phyloP scores from a whole-genome alignment of 2,797 vertebrate species.

The Tachyglossus aculeatus region DNA sequence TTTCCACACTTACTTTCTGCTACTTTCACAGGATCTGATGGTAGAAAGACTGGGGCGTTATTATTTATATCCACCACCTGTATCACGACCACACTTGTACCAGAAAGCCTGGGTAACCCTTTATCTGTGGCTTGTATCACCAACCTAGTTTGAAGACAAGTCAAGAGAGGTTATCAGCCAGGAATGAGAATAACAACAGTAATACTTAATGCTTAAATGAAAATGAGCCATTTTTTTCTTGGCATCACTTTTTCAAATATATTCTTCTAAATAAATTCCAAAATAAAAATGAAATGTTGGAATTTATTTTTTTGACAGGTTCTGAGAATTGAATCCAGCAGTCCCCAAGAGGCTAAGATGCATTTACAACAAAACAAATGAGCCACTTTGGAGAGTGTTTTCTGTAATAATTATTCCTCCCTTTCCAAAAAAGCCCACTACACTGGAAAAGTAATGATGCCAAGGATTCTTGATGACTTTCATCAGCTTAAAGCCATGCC shows the following conservation, averaged over 20 bases:
- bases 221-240: slow-evolving; percentile 14
- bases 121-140: slow-evolving; percentile 86
- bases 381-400: not conserved
- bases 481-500: not conserved
- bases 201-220: slow-evolving; percentile 14
- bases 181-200: slow-evolving; percentile 13
- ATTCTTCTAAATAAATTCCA: slow-evolving; percentile 28
- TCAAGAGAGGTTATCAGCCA: slow-evolving; percentile 31
- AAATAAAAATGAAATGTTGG: not conserved
- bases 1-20: slow-evolving; percentile 83
- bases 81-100: slow-evolving; percentile 78
- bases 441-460: not conserved
- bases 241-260: not conserved
- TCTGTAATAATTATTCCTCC: not conserved
- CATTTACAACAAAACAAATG: slow-evolving; percentile 7
- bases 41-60: slow-evolving; percentile 84
- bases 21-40: slow-evolving; percentile 77
- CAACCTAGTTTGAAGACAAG: slow-evolving; percentile 78
- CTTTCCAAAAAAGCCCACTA: not conserved
- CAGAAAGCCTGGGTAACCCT: slow-evolving; percentile 85
- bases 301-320: slow-evolving; percentile 16
- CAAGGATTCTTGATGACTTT: not conserved
- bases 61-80: slow-evolving; percentile 90
- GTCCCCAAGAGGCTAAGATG: not conserved
- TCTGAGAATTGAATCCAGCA: slow-evolving; percentile 23